Evolutionary conservation across 2,113 vertebrate species (phyloP).

Genomic region (Heterotis niloticus): DNA sequence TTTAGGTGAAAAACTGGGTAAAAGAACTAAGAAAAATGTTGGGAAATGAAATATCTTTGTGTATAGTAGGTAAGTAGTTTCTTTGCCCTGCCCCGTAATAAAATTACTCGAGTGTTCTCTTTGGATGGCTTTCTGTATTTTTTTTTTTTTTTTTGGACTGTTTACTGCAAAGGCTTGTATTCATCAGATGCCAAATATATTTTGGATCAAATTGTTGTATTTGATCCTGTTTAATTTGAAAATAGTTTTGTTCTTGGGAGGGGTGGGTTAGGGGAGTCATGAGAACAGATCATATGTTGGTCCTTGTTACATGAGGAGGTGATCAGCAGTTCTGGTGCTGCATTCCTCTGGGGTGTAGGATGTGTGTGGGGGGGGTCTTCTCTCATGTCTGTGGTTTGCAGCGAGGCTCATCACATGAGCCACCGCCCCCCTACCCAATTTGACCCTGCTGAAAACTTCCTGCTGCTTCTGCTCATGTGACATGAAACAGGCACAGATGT

Average conservation of each 20-base stretch:
- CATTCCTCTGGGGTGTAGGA: neutral
- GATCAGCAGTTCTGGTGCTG: neutral
- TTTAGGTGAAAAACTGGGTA: constrained; percentile 98
- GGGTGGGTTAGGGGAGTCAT: neutral
- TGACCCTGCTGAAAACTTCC: neutral
- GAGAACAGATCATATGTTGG: neutral
- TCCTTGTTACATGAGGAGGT: neutral
- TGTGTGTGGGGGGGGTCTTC: neutral
- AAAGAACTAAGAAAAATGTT: constrained; percentile 99
- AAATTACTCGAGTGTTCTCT: neutral
- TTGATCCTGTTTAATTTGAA: neutral
- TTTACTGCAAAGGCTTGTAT: neutral
- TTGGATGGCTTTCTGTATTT: neutral
- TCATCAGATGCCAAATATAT: neutral
- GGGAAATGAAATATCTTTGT: constrained; percentile 98
- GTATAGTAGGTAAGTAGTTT: constrained; percentile 92
- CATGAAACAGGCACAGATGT: no score
- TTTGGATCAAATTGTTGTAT: neutral
- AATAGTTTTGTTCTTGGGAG: neutral
- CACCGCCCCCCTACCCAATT: no score
- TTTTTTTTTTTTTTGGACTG: neutral
- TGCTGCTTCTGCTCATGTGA: no score
- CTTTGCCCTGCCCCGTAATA: neutral
- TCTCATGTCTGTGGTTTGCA: neutral
- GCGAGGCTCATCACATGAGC: neutral